Percentiles rank a stretch among this genome's conserved stretches.
Conservation (phyloP, 2,888 invertebrate species). For the Hypomecis punctinalis region DNA sequence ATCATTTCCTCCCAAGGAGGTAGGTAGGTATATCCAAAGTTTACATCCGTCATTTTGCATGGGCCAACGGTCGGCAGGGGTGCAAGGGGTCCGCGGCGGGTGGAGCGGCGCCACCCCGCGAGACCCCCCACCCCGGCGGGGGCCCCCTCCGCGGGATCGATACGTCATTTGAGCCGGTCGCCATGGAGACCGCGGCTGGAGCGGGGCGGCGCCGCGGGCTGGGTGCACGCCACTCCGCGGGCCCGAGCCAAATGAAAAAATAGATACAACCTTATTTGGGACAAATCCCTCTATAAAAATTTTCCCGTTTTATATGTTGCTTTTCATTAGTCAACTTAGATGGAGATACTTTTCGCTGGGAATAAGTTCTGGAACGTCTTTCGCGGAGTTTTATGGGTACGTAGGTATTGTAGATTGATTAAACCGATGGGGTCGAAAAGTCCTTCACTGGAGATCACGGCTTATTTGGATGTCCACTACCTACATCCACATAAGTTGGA, state of each 20-base stretch:
- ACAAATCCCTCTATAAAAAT: constrained; percentile 73
- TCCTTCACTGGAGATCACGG: no score
- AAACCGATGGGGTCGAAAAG: not conserved
- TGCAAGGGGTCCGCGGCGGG: constrained; percentile 75
- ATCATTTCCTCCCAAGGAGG: constrained; percentile 83
- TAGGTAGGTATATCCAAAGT: constrained; percentile 79
- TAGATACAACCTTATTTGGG: constrained; percentile 75
- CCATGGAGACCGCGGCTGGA: constrained; percentile 85
- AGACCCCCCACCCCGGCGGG: constrained; percentile 51
- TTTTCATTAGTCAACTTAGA: constrained; percentile 44
- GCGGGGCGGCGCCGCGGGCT: constrained; percentile 82
- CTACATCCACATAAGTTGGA: no score
- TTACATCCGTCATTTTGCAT: constrained; percentile 86
- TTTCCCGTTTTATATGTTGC: constrained; percentile 58
- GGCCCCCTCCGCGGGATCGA: constrained; percentile 80
- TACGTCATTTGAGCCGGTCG: constrained; percentile 85
- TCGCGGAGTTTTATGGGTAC: constrained; percentile 18
- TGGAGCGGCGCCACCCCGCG: constrained; percentile 81
- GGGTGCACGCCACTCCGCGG: constrained; percentile 75
- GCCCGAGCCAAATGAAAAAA: constrained; percentile 72
- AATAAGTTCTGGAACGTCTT: constrained; percentile 29
- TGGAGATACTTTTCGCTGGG: constrained; percentile 37
- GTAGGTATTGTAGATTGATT: constrained; percentile 17
- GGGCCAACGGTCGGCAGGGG: constrained; percentile 83
- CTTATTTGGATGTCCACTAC: no score